These are phyloP conservation scores for Montifringilla adamsi DNA, from an alignment of 2,113 vertebrate species.

Conservation along the genomic window DNA sequence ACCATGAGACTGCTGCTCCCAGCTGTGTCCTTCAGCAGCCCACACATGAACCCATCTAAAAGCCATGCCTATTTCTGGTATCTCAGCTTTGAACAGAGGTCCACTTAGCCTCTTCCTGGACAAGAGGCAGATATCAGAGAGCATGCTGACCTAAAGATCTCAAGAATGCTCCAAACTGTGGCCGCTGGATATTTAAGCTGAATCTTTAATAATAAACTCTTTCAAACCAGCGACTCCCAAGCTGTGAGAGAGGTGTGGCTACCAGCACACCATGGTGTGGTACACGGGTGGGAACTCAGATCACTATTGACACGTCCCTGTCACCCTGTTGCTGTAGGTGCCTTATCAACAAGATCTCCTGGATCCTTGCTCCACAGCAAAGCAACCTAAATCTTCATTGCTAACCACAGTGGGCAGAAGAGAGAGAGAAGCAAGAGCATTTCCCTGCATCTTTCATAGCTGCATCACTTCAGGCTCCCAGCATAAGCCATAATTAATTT, in stretches of 20 bases:
- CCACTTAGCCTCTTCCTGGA: neutral
- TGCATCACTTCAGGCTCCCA: neutral
- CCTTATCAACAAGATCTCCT: neutral
- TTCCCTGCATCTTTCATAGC: neutral
- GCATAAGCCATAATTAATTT: neutral
- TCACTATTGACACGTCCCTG: neutral
- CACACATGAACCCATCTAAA: neutral
- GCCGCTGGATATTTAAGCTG: neutral
- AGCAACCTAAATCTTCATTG: neutral
- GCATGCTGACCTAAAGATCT: neutral
- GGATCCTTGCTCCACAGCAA: neutral
- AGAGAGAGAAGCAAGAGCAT: neutral
- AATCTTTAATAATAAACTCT: neutral
- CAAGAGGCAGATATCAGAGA: neutral
- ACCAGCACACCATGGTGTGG: neutral
- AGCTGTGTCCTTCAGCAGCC: neutral
- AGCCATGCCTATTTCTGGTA: neutral
- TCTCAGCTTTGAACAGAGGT: neutral
- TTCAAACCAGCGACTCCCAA: neutral
- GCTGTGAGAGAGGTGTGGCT: neutral
- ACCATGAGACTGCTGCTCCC: neutral
- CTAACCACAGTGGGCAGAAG: neutral
- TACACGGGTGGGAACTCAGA: neutral
- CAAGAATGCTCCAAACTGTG: neutral
- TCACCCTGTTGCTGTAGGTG: neutral